Evolutionary conservation across 2,113 vertebrate genomes (phyloP), one percentile per base, ranked within the genome.

Genomic region (Oxyruncus cristatus): DNA sequence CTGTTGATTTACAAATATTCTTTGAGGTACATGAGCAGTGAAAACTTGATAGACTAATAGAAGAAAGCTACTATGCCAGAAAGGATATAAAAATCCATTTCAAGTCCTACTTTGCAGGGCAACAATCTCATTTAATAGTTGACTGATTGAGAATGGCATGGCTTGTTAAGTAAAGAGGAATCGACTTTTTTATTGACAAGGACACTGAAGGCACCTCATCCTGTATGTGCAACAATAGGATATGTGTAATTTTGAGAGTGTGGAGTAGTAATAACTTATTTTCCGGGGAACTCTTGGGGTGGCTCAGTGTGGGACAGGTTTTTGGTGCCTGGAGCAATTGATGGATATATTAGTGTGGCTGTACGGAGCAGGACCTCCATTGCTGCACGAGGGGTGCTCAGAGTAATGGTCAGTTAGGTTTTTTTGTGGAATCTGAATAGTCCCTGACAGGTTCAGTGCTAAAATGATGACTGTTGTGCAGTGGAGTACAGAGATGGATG

Each of bases 81-180:
- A 92, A 87, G 61, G 47, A 33, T 75, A 37, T 59, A 28, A 72
- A 91, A 79, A 89, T 82, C 56, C 56, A 71, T 91, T 89, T 92
- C 18, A 46, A 81, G 50, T 62, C 52, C 6, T 23, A 44, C 0
- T 0, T 95, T 73, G 59, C 2, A 0, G 77, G 73, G 77, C 77
- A 89, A 28, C 76, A 74, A 74, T 63, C 89, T 94, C 65, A 67
- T 87, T 87, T 89, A 89, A 74, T 92, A 87, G 83, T 2, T 93
- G 76, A 70, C 63, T 61, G 75, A 91, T 46, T 74, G 84, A 71
- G 84, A 77, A 27, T 53, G 37, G 18, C 39, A 24, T 52, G 55
- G 39, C 33, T 72, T 39, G 23, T 81, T 50, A 55, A 84, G 42
- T 55, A 74, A 87, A 59, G 52, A 92, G 77, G 61, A 81, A 71